Evolutionary conservation across 2,888 invertebrate species (phyloP).

Genomic region (Coronaproctus castanopsis): DNA sequence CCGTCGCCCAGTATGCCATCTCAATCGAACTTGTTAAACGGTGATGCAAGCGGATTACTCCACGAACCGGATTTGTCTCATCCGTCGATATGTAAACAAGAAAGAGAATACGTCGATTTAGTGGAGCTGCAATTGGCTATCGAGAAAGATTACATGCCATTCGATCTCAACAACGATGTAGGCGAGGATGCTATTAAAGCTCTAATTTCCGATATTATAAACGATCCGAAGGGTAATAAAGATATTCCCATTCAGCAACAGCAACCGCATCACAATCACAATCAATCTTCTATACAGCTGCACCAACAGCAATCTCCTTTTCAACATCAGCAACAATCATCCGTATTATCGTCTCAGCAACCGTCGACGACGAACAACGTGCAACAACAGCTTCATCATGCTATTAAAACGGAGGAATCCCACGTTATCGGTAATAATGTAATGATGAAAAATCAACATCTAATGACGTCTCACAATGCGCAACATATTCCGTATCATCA

Average conservation of each 20-base stretch:
- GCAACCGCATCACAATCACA: neutral
- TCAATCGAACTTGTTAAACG: slow-evolving; percentile 29
- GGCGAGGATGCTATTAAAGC: slow-evolving; percentile 61
- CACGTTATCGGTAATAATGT: neutral
- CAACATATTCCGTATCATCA: neutral
- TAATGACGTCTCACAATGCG: neutral
- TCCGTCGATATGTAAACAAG: slow-evolving; percentile 31
- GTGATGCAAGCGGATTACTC: no score
- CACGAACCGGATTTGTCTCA: neutral
- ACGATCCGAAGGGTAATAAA: slow-evolving; percentile 22
- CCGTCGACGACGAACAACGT: slow-evolving; percentile 21
- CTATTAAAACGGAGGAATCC: neutral
- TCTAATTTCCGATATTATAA: slow-evolving; percentile 68
- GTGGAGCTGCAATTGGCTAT: slow-evolving; percentile 66
- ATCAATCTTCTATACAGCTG: neutral
- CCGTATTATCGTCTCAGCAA: neutral
- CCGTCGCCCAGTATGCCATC: neutral
- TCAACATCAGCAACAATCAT: slow-evolving; percentile 15
- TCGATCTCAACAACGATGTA: slow-evolving; percentile 58
- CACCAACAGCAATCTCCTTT: slow-evolving; percentile 13
- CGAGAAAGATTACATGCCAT: slow-evolving; percentile 59
- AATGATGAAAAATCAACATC: neutral
- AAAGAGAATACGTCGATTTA: slow-evolving; percentile 67
- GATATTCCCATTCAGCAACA: slow-evolving; percentile 3
- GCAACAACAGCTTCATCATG: slow-evolving; percentile 25